Base-by-base conservation (phyloP, 2,888 invertebrate species). In the Anoncus sp. region DNA sequence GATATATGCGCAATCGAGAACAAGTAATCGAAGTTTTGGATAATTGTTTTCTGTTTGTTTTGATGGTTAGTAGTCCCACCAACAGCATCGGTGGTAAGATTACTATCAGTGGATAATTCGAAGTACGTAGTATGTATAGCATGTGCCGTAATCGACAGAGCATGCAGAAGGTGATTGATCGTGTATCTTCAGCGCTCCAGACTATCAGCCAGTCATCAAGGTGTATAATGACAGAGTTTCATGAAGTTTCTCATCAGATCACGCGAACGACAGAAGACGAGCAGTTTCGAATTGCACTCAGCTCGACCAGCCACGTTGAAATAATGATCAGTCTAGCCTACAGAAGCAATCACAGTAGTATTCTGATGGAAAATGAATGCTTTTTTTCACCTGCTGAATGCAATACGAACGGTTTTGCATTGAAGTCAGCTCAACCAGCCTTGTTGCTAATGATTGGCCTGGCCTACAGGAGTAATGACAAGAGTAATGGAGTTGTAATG, bases 1-100 rank as follows among this genome's bases (percentile, higher is more conserved):
- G 63, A 74, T 77, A 31, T 66, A 38, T 16, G 16, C 45, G 51
- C 49, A 51, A 20, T 27, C 38, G 38, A 16, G 10, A 18, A 66
- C 31, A 49, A 40, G 59, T 40, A 24, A 59, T 59, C 69, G 24
- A 70, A 70, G 49, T 70, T 49, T 51, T 14, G 67, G 55, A 27
- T 49, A 59, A 70, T 45, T 69, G 43, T 57, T 69, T 35, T 49
- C 35, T 9, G 69, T 38, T n/a, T 22, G 38, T 49, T 20, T 38
- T n/a, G n/a, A n/a, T n/a, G n/a, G n/a, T n/a, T n/a, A n/a, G n/a
- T n/a, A n/a, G n/a, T n/a, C n/a, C n/a, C n/a, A n/a, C n/a, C n/a
- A 9, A 16, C 22, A 49, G 27, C 27, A n/a, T 27, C 20, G 2
- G 35, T 2, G 35, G 12, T 27, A 27, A 24, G 43, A 24, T 22